These are phyloP conservation scores for Danio tinwini DNA, from an alignment of 2,797 vertebrate species.

Conservation along the genomic window DNA sequence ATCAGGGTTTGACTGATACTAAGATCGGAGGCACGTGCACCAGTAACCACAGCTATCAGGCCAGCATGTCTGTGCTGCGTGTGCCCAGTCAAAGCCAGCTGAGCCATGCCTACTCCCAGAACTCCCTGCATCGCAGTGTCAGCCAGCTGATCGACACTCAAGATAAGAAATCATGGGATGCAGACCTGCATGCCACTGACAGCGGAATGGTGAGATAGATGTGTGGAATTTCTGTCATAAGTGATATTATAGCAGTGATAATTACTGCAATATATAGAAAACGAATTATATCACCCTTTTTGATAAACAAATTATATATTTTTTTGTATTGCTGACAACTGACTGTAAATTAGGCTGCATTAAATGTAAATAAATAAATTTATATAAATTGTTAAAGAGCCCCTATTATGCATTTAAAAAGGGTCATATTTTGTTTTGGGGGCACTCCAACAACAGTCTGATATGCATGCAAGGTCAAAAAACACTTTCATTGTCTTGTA, in stretches of 20 bases:
- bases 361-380: too few relatives aligned
- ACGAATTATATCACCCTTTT: neutral
- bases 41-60: slow-evolving; percentile 67
- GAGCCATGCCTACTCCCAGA: slow-evolving; percentile 78
- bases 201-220: slow-evolving; percentile 79
- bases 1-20: slow-evolving; percentile 85
- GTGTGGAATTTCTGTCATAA: neutral
- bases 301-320: too few relatives aligned
- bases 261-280: too few relatives aligned
- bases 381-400: too few relatives aligned
- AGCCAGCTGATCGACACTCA: slow-evolving; percentile 86
- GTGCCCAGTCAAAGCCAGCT: slow-evolving; percentile 82
- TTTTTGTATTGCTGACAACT: neutral
- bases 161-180: slow-evolving; percentile 90
- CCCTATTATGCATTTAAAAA: too few relatives aligned
- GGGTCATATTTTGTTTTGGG: too few relatives aligned
- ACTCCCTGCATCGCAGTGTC: slow-evolving; percentile 87
- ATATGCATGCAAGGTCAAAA: too few relatives aligned
- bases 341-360: neutral
- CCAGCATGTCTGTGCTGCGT: slow-evolving; percentile 74
- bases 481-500: too few relatives aligned
- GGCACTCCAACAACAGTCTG: too few relatives aligned
- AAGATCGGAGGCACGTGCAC: slow-evolving; percentile 80
- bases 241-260: too few relatives aligned
- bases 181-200: slow-evolving; percentile 79